Conservation (phyloP, 1,140 invertebrate species). For the Microvelia longipes region DNA sequence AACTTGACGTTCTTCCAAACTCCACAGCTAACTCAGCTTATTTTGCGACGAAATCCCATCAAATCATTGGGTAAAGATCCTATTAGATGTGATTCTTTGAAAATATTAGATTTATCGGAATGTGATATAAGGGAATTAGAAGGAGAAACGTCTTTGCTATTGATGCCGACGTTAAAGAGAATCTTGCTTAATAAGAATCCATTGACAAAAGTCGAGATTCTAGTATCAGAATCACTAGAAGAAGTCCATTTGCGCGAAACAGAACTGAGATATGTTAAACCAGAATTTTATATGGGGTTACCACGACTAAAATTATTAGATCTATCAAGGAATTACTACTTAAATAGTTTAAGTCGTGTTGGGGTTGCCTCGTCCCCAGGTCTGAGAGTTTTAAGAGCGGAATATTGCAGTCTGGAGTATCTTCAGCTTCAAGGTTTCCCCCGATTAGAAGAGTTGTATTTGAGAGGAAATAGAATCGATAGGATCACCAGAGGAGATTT, state of each 20-base stretch:
- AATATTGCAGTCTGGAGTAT: neutral
- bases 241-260: neutral
- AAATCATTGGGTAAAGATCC: neutral
- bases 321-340: neutral
- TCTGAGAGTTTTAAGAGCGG: neutral
- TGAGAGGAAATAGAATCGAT: neutral
- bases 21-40: neutral
- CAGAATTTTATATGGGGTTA: neutral
- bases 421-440: neutral
- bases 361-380: neutral
- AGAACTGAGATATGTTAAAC: neutral
- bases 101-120: neutral
- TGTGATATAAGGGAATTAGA: neutral
- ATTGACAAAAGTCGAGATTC: neutral
- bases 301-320: neutral
- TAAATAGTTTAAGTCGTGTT: neutral
- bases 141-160: neutral
- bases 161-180: neutral
- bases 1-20: neutral
- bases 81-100: neutral
- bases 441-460: neutral
- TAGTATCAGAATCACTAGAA: neutral
- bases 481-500: neutral
- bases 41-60: neutral
- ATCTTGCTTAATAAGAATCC: neutral